Evolutionary conservation across 2,888 invertebrate genomes (phyloP).

Genomic region (Encarsia formosa): DNA sequence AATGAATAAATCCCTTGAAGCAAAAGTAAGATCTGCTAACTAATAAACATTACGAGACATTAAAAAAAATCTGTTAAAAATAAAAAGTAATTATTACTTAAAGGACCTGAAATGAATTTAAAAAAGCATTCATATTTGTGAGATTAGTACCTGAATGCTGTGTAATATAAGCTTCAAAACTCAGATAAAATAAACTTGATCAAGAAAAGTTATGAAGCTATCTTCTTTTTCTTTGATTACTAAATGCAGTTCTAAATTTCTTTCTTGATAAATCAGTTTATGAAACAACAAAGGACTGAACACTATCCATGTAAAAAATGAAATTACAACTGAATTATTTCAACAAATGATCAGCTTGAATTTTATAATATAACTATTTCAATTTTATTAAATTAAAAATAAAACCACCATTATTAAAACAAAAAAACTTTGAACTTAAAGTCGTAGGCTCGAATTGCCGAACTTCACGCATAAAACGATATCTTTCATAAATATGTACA

Average conservation of each 20-base stretch:
- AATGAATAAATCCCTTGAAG: neutral
- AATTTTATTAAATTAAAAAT: too few relatives aligned
- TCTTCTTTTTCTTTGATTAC: constrained; percentile 1
- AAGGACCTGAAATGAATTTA: constrained; percentile 32
- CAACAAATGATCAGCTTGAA: too few relatives aligned
- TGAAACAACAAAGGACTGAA: constrained; percentile 24
- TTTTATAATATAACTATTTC: too few relatives aligned
- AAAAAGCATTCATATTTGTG: constrained; percentile 38
- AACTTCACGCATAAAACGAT: too few relatives aligned
- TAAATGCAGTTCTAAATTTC: too few relatives aligned
- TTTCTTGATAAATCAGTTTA: too few relatives aligned
- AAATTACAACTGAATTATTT: too few relatives aligned
- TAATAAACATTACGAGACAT: constrained; percentile 37
- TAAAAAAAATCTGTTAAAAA: constrained; percentile 16
- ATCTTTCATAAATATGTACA: constrained; percentile 12
- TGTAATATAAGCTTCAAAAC: constrained; percentile 26
- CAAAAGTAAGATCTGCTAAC: constrained; percentile 36
- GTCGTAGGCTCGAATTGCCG: too few relatives aligned
- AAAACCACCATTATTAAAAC: too few relatives aligned
- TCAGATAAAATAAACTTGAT: constrained; percentile 20
- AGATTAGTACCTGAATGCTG: constrained; percentile 46
- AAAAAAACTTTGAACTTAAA: too few relatives aligned
- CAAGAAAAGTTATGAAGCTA: constrained; percentile 7
- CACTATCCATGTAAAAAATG: too few relatives aligned
- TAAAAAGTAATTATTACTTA: constrained; percentile 33